A percentile compares a stretch with the other conserved stretches of the same genome.
phyloP scores from a whole-genome alignment of 2,797 vertebrate species.

The Cygnus olor region DNA sequence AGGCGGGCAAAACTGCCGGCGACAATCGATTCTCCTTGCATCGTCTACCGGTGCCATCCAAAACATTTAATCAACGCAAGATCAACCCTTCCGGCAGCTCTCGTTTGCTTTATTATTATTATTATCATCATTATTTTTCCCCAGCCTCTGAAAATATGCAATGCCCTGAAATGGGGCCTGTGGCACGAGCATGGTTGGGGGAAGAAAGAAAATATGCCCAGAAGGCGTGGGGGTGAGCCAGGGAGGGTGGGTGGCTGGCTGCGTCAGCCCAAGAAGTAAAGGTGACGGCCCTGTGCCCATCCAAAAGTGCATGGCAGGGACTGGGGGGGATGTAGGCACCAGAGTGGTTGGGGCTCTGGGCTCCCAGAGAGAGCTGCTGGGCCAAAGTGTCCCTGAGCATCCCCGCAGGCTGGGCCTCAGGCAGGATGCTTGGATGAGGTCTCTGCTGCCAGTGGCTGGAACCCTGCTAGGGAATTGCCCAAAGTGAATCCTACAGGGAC shows the following conservation, averaged over 20 bases:
- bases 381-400: neutral
- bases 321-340: neutral
- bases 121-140: constrained; percentile 10
- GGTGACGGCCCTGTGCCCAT: too few species aligned
- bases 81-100: constrained; percentile 67
- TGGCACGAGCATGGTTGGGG: neutral
- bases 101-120: neutral
- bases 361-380: neutral
- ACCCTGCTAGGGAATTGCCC: neutral
- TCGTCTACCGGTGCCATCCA: constrained; percentile 81
- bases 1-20: constrained; percentile 78
- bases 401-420: neutral
- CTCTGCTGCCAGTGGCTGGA: neutral
- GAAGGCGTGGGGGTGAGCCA: neutral
- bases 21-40: constrained; percentile 88
- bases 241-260: neutral
- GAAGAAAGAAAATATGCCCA: neutral
- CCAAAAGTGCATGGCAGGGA: fast-evolving
- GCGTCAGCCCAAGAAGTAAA: too few species aligned
- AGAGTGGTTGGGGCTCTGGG: neutral
- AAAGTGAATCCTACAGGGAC: neutral
- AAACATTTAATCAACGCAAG: constrained; percentile 78
- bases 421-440: neutral
- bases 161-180: neutral
- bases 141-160: neutral